phyloP scores from a whole-genome alignment of 2,797 vertebrate species.

The Enteromius paludinosus region DNA sequence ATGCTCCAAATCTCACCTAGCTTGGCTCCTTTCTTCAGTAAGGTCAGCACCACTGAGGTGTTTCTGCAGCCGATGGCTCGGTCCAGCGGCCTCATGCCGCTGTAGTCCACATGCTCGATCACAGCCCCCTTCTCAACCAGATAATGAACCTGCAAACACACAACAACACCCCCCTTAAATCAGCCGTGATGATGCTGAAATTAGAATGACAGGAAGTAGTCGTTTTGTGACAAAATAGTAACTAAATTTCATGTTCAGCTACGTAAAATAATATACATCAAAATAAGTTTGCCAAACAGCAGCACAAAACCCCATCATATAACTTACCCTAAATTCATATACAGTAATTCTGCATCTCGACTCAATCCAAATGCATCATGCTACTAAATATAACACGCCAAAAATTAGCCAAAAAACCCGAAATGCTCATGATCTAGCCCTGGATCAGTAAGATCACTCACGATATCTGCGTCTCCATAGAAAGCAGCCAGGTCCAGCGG shows the following conservation, averaged over 20 bases:
- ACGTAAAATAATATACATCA: background rate
- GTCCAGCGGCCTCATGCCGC: constrained; percentile 97
- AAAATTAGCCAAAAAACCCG: background rate
- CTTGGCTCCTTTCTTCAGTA: constrained; percentile 94
- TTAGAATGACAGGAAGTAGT: background rate
- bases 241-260: background rate
- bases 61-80: constrained; percentile 97
- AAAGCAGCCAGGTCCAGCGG: constrained; percentile 96
- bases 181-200: background rate
- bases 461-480: constrained; percentile 95
- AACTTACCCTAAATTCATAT: background rate
- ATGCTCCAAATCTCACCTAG: constrained; percentile 80
- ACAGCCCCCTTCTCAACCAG: constrained; percentile 94
- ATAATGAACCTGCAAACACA: constrained; percentile 87
- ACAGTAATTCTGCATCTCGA: background rate
- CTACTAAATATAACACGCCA: background rate
- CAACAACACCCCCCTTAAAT: constrained; percentile 12
- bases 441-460: constrained; percentile 72
- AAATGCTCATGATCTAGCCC: background rate
- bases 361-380: background rate
- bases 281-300: background rate
- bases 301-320: background rate
- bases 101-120: constrained; percentile 96
- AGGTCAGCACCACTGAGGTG: constrained; percentile 89
- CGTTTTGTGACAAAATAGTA: background rate